Base-by-base conservation (phyloP, 2,888 invertebrate genomes). In the Eledona agricola region DNA sequence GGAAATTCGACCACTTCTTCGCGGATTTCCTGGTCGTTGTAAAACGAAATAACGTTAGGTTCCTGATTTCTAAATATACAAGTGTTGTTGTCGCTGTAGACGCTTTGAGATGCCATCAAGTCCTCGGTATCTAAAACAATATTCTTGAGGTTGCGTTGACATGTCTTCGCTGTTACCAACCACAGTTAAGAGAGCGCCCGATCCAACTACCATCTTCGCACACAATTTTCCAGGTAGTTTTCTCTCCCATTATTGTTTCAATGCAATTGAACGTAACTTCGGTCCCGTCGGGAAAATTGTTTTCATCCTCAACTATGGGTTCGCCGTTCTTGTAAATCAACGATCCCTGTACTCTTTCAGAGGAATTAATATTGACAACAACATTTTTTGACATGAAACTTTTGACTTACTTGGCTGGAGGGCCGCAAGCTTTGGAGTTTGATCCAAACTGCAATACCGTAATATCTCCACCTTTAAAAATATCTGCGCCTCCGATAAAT, bases 191-290 rank as follows among this genome's bases (percentile, higher is more conserved):
- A 37, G 90, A 87, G 65, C 88, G 83, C 11, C 91, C 92, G 53
- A 90, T 85, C 93, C 93, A 93, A 60, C 83, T 84, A 0, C 92
- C 92, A 64, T 91, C 88, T 69, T 91, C 90, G 65, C 92, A 93
- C 46, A 88, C 84, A 12, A 92, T 86, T 62, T 88, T 88, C 93
- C 93, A 93, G 0, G 90, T 89, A 13, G 87, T 88, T 67, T 87
- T 86, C 75, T 90, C 90, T 0, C 89, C 89, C 79, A 89, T 88
- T 26, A 88, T 86, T 57, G 87, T 88, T 1, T 88, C 87, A 59
- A 90, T 89, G 71, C 93, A 93, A 64, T 88, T 85, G 74, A 91
- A 93, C 3, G 87, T 88, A 37, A 92, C 88, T 76, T 91, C 89
- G 0, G 90, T 89, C 0, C 90, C 89, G 65, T 90, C 89, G 2